Evolutionary conservation across 2,888 invertebrate species (phyloP).

Genomic region (Cacoxenus indagator): DNA sequence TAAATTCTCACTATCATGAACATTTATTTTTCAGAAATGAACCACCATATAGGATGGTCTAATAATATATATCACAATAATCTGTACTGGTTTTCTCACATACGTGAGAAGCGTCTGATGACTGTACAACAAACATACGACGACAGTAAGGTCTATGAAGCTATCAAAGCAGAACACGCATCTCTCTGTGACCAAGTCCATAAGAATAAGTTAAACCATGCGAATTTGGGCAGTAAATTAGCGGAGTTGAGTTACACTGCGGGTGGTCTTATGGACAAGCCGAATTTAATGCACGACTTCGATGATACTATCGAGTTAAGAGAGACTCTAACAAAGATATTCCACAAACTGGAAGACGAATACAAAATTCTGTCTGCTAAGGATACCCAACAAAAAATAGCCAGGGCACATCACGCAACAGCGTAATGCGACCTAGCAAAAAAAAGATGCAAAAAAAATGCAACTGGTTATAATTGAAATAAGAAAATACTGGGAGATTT

Average conservation of each 20-base stretch:
- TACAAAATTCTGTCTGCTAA: too few species aligned
- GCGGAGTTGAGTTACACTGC: background rate
- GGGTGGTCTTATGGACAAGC: background rate
- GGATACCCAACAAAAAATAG: too few species aligned
- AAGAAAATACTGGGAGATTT: too few species aligned
- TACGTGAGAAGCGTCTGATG: background rate
- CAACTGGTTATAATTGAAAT: too few species aligned
- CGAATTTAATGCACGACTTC: conserved; percentile 44
- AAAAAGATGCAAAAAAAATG: too few species aligned
- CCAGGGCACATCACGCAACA: too few species aligned
- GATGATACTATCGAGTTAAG: conserved; percentile 38
- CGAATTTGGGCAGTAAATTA: background rate
- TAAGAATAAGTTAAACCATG: background rate
- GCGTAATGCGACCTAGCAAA: too few species aligned
- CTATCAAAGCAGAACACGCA: background rate
- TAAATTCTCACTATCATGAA: background rate
- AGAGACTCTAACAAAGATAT: conserved; percentile 10
- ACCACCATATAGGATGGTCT: background rate
- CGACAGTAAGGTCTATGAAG: background rate
- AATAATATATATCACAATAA: background rate
- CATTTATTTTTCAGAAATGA: background rate
- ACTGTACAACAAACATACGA: background rate
- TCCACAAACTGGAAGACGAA: too few species aligned
- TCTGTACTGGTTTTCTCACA: background rate
- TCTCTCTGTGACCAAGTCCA: background rate